Conservation (phyloP, 2,888 invertebrate genomes). For the Drosophila pegasa region DNA sequence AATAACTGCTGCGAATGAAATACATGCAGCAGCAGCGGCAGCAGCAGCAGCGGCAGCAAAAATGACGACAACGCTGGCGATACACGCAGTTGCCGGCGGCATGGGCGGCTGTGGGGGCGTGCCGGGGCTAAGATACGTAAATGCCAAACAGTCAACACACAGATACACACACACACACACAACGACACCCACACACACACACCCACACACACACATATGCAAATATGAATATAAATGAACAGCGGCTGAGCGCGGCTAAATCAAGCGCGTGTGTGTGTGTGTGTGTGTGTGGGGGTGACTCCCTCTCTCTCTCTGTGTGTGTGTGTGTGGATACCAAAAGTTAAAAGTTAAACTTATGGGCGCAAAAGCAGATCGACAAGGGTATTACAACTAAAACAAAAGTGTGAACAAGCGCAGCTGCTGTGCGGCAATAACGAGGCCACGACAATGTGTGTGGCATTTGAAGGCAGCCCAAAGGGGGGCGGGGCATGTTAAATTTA, state of each 20-base stretch:
- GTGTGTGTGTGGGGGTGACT: background rate
- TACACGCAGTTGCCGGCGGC: conserved; percentile 39
- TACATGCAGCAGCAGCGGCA: conserved; percentile 58
- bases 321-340: conserved; percentile 42
- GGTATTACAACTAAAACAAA: conserved; percentile 63
- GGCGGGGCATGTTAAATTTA: conserved; percentile 35
- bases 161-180: conserved; percentile 15
- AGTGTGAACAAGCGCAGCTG: conserved; percentile 58
- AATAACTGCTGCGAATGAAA: conserved; percentile 78
- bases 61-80: conserved; percentile 36
- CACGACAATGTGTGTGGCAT: conserved; percentile 30
- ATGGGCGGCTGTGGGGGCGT: conserved; percentile 20
- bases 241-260: conserved; percentile 38
- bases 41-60: background rate
- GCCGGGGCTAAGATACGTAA: conserved; percentile 55
- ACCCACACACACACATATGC: conserved; percentile 50
- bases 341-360: conserved; percentile 64
- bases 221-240: conserved; percentile 79
- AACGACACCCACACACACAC: conserved; percentile 7
- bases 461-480: background rate
- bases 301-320: conserved; percentile 1
- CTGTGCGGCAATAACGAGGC: conserved; percentile 38
- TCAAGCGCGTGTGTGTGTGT: conserved; percentile 19
- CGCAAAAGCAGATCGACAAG: conserved; percentile 56
- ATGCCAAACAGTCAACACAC: conserved; percentile 45